phyloP scores from a whole-genome alignment of 2,888 invertebrate species.

The Notodonta ziczac region DNA sequence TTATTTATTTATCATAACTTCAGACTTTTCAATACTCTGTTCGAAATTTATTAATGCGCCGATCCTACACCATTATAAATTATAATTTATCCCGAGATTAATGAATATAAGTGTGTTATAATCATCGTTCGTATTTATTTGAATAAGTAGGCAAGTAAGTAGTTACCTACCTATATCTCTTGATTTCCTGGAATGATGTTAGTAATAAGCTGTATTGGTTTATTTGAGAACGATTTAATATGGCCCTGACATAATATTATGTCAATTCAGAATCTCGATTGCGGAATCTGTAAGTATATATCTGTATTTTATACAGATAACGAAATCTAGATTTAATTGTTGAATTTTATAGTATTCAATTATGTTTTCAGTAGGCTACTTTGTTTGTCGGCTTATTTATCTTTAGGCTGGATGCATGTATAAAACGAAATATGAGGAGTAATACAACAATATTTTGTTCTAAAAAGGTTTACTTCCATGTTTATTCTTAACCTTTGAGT shows the following conservation, averaged over 20 bases:
- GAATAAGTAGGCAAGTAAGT: slow-evolving; percentile 28
- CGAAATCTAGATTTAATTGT: no score
- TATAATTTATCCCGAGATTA: slow-evolving; percentile 71
- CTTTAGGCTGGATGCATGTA: slow-evolving; percentile 20
- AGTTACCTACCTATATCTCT: slow-evolving; percentile 34
- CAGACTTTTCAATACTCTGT: slow-evolving; percentile 71
- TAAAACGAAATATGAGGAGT: slow-evolving; percentile 13
- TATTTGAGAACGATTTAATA: slow-evolving; percentile 46
- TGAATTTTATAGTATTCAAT: slow-evolving; percentile 30
- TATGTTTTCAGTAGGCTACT: not conserved
- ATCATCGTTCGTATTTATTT: slow-evolving; percentile 61
- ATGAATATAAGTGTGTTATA: slow-evolving; percentile 70
- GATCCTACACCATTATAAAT: slow-evolving; percentile 65
- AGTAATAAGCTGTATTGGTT: slow-evolving; percentile 54
- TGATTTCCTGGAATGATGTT: slow-evolving; percentile 65
- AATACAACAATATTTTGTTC: not conserved
- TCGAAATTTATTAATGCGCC: slow-evolving; percentile 68
- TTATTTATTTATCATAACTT: slow-evolving; percentile 76
- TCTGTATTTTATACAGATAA: no score
- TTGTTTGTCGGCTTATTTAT: slow-evolving; percentile 9
- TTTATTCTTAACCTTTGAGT: no score
- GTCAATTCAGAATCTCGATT: slow-evolving; percentile 21
- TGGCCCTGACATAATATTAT: slow-evolving; percentile 24
- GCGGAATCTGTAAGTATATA: slow-evolving; percentile 17
- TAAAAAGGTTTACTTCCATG: no score